These are phyloP conservation scores for Bellardia bayeri DNA, from an alignment of 2,888 invertebrate species.

Conservation along the genomic window DNA sequence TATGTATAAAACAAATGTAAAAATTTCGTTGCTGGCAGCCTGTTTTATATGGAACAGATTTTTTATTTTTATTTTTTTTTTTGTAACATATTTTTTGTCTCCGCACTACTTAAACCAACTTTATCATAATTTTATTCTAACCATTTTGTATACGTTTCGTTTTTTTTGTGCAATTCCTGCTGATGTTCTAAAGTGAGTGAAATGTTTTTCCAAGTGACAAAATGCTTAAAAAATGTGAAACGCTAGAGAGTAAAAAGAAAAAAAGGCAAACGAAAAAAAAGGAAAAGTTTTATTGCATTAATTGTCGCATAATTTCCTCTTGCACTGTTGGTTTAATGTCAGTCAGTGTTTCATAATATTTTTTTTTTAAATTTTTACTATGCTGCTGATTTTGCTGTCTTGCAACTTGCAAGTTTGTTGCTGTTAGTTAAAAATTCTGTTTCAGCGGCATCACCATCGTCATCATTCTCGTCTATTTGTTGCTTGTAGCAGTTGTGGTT, in stretches of 20 bases:
- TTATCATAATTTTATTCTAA: conserved; percentile 54
- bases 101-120: conserved; percentile 41
- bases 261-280: neutral
- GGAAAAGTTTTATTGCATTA: conserved; percentile 73
- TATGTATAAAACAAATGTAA: neutral
- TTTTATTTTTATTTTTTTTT: neutral
- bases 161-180: neutral
- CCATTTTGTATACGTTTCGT: conserved; percentile 4
- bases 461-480: conserved; percentile 32
- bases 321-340: conserved; percentile 57
- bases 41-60: neutral
- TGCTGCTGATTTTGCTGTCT: conserved; percentile 49
- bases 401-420: conserved; percentile 67
- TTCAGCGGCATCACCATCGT: conserved; percentile 6
- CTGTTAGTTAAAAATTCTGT: conserved; percentile 35
- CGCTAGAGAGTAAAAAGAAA: conserved; percentile 8
- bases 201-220: conserved; percentile 73
- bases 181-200: conserved; percentile 52
- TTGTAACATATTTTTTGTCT: conserved; percentile 4
- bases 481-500: conserved; percentile 44
- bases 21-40: neutral
- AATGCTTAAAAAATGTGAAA: conserved; percentile 60
- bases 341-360: conserved; percentile 38
- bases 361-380: conserved; percentile 3
- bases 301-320: conserved; percentile 71